Evolutionary conservation across 2,113 vertebrate species (phyloP).

Genomic region (Camelus dromedarius): DNA sequence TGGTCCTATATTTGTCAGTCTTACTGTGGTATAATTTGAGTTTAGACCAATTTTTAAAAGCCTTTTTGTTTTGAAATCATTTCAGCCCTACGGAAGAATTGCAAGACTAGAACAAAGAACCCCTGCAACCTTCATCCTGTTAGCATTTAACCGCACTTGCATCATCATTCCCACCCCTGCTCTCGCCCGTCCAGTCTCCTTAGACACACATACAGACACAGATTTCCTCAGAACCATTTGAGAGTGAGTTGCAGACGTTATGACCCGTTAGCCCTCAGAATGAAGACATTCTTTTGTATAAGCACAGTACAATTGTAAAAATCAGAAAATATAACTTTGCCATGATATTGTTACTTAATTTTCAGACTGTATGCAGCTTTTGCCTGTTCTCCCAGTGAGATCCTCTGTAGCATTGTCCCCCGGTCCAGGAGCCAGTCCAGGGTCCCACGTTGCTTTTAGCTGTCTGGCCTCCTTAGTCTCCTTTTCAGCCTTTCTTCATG

Average conservation of each 20-base stretch:
- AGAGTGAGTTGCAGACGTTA: not conserved
- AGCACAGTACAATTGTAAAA: not conserved
- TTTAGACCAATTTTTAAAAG: slow-evolving; percentile 9
- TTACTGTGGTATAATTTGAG: not conserved
- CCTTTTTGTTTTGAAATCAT: slow-evolving; percentile 14
- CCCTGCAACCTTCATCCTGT: not conserved
- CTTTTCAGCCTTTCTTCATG: not conserved
- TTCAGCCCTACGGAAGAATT: not conserved
- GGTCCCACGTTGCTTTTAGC: not conserved
- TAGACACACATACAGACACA: not conserved
- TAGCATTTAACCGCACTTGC: not conserved
- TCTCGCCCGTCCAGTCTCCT: not conserved
- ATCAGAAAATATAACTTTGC: slow-evolving; percentile 1
- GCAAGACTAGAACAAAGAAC: slow-evolving; percentile 3
- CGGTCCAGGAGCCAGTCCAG: not conserved
- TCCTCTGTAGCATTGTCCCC: not conserved
- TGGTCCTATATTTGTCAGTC: not conserved
- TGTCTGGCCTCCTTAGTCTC: not conserved
- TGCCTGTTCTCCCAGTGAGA: not conserved
- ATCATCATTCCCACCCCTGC: not conserved
- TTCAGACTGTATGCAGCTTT: not conserved
- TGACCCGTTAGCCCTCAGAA: not conserved
- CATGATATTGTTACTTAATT: slow-evolving; percentile 3
- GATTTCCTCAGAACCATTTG: not conserved
- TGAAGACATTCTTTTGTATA: slow-evolving; percentile 13